Conservation (phyloP, 2,797 vertebrate genomes). For the Arctocebus calabarensis region DNA sequence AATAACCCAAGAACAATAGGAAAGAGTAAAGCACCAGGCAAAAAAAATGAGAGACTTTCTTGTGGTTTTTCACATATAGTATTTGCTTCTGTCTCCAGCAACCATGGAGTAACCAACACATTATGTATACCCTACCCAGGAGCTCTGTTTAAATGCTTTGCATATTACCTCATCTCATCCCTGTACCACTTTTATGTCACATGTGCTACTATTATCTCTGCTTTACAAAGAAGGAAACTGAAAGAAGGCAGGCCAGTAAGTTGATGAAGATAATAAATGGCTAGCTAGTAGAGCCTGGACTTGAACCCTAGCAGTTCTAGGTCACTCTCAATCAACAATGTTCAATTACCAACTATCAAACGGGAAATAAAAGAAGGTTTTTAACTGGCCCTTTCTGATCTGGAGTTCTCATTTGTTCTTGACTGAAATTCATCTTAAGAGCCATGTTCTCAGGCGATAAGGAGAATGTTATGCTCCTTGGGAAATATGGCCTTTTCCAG, state of each 20-base stretch:
- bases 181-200: not conserved
- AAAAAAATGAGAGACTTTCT: not conserved
- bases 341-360: not conserved
- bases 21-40: conserved; percentile 11
- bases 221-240: not conserved
- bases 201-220: not conserved
- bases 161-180: not conserved
- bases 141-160: not conserved
- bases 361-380: not conserved
- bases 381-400: conserved; percentile 15
- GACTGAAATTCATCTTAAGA: not conserved
- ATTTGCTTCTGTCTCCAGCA: not conserved
- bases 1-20: not conserved
- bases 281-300: not conserved
- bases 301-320: not conserved
- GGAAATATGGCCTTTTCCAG: not conserved
- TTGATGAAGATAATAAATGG: not conserved
- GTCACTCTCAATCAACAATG: not conserved
- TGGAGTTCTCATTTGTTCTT: not conserved
- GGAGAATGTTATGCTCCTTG: not conserved
- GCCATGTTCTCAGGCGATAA: not conserved
- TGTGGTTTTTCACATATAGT: conserved; percentile 21
- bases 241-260: not conserved
- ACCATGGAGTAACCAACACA: not conserved
- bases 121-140: not conserved